Conservation (phyloP, 2,113 vertebrate genomes). For the Bostrychus sinensis region DNA sequence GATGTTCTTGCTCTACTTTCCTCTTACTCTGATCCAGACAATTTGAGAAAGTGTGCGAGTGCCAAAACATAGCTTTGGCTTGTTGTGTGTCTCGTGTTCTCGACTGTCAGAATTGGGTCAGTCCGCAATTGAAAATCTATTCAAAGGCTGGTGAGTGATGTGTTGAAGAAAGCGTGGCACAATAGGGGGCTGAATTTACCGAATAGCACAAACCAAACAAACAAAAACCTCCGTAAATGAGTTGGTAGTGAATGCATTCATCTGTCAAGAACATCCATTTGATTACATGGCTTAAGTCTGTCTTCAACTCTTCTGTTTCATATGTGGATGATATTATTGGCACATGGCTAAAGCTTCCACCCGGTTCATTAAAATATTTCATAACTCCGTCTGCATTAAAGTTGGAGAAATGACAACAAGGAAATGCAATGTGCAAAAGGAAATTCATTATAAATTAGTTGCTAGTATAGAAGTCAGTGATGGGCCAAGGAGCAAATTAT, state of each 20-base stretch:
- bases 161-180: slow-evolving; percentile 34
- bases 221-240: slow-evolving; percentile 9
- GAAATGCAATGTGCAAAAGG: not conserved
- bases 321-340: slow-evolving; percentile 4
- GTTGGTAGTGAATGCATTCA: not conserved
- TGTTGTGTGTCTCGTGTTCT: slow-evolving; percentile 50
- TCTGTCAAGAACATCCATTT: not conserved
- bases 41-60: slow-evolving; percentile 53
- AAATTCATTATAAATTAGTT: not conserved
- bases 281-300: not conserved
- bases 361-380: not conserved
- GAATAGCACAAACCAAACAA: slow-evolving; percentile 6
- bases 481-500: not conserved
- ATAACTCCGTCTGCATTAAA: not conserved
- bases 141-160: slow-evolving; percentile 38
- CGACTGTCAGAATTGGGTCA: slow-evolving; percentile 71
- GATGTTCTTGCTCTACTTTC: slow-evolving; percentile 70
- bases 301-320: not conserved
- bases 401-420: not conserved
- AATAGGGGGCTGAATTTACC: slow-evolving; percentile 26
- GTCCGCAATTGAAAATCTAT: slow-evolving; percentile 48
- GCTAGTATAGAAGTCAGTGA: not conserved
- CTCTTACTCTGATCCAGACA: slow-evolving; percentile 58
- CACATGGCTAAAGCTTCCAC: not conserved
- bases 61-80: slow-evolving; percentile 54